Percentiles rank a stretch among this genome's conserved stretches.
phyloP scores from a whole-genome alignment of 2,888 invertebrate genomes.

The Aproaerema taeniolella region DNA sequence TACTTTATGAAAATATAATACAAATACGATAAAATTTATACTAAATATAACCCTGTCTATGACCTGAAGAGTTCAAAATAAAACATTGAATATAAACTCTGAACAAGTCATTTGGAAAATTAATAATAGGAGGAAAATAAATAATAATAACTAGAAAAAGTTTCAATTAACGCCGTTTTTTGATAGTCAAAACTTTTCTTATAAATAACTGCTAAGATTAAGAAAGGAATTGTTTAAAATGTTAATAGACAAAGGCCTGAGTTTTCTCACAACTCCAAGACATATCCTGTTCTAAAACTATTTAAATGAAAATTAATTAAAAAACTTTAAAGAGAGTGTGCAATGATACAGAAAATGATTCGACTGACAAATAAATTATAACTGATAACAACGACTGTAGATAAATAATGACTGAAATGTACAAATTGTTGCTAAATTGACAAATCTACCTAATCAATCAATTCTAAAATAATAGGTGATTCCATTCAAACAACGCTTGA shows the following conservation, averaged over 20 bases:
- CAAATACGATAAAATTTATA: constrained; percentile 77
- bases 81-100: constrained; percentile 63
- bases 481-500: too few species aligned
- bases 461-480: too few species aligned
- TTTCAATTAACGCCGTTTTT: constrained; percentile 1
- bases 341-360: too few species aligned
- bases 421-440: too few species aligned
- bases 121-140: constrained; percentile 33
- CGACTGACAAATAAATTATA: too few species aligned
- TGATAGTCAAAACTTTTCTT: constrained; percentile 10
- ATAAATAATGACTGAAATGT: too few species aligned
- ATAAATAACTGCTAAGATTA: constrained; percentile 17
- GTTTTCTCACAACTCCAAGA: constrained; percentile 55
- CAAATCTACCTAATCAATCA: too few species aligned
- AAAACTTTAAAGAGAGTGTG: not conserved
- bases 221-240: constrained; percentile 29
- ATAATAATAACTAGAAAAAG: too few species aligned
- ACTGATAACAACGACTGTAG: too few species aligned
- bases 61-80: constrained; percentile 74
- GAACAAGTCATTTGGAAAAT: constrained; percentile 66
- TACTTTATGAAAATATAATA: constrained; percentile 77
- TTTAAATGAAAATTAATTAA: too few species aligned
- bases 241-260: constrained; percentile 57
- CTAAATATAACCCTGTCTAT: constrained; percentile 78
- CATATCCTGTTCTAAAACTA: constrained; percentile 39